Base-by-base conservation (phyloP, 2,113 vertebrate species). In the Eretmochelys imbricata region DNA sequence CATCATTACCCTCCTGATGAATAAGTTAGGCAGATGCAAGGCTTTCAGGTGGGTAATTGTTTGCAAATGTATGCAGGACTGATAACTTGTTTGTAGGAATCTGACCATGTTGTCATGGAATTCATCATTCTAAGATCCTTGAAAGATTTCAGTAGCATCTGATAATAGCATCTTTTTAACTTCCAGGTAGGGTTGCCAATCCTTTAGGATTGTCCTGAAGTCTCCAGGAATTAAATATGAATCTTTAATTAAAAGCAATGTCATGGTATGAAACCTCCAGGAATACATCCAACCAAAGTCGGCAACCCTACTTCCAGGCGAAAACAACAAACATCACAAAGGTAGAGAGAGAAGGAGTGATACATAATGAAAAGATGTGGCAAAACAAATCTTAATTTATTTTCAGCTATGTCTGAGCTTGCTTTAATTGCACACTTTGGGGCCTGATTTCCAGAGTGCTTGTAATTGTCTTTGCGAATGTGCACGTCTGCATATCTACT, bases 1-100 rank as follows among this genome's bases (percentile, higher is more conserved):
- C 50, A 11, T 38, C 75, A 84, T 92, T 89, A 88, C 13, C 88
- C 51, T 84, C 19, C 19, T 94, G 25, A 78, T 35, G 88, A 50
- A 29, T 84, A 69, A 29, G 62, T n/a, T 65, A 19, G 62, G 31
- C 4, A 1, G 6, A 90, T 94, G 3, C 14, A 82, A 42, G 46
- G 50, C 16, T 25, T 93, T 89, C 59, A 69, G 0, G 10, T 89
- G n/a, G 8, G 59, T 93, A 95, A 87, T 85, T 59, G 59, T 59
- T 57, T 82, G 19, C 6, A 91, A 87, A 89, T 85, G 19, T 7
- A 75, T n/a, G 0, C 85, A 35, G 29, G 46, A 79, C 10, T 27
- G 24, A 57, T 57, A 57, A 57, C 27, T 85, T 65, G 31, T 65
- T n/a, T 65, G 31, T 35, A 65, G 62, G 80, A 94, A 91, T 50